These are phyloP conservation scores for Rachycentron canadum DNA, from an alignment of 2,797 vertebrate species.

Conservation along the genomic window DNA sequence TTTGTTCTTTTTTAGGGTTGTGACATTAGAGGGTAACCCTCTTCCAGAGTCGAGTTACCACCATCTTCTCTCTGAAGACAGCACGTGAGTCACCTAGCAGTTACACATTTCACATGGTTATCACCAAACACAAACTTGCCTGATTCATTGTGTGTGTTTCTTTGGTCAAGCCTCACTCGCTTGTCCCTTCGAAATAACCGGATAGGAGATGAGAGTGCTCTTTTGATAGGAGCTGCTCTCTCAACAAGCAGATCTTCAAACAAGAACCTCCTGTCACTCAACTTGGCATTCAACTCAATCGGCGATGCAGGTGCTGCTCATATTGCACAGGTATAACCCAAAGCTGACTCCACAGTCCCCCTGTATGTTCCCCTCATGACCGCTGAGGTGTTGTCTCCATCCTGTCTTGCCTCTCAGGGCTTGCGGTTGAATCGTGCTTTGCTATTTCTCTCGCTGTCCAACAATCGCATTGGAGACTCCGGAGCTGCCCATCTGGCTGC, in stretches of 20 bases:
- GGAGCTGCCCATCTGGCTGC: constrained; percentile 85
- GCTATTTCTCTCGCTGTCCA: constrained; percentile 87
- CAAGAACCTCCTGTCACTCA: constrained; percentile 86
- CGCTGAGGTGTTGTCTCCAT: constrained; percentile 9
- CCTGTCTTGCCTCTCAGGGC: constrained; percentile 81
- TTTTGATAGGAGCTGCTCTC: constrained; percentile 86
- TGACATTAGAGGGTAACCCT: constrained; percentile 89
- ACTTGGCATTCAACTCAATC: constrained; percentile 91
- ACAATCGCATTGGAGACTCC: constrained; percentile 88
- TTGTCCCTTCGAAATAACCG: constrained; percentile 88
- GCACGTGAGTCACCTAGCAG: constrained; percentile 80
- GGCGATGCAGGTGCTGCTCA: constrained; percentile 86
- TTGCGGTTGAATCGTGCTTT: constrained; percentile 89
- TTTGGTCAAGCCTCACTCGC: constrained; percentile 83
- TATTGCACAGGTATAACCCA: constrained; percentile 85
- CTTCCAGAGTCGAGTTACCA: constrained; percentile 84
- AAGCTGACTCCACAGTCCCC: neutral
- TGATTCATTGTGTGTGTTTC: constrained; percentile 24
- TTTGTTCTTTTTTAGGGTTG: constrained; percentile 78
- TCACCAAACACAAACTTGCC: neutral
- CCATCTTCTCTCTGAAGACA: constrained; percentile 85
- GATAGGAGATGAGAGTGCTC: constrained; percentile 85
- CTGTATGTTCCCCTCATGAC: neutral
- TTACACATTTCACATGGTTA: neutral
- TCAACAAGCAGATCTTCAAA: constrained; percentile 81